Evolutionary conservation across 2,113 vertebrate species (phyloP).

Genomic region (Thunnus thynnus): DNA sequence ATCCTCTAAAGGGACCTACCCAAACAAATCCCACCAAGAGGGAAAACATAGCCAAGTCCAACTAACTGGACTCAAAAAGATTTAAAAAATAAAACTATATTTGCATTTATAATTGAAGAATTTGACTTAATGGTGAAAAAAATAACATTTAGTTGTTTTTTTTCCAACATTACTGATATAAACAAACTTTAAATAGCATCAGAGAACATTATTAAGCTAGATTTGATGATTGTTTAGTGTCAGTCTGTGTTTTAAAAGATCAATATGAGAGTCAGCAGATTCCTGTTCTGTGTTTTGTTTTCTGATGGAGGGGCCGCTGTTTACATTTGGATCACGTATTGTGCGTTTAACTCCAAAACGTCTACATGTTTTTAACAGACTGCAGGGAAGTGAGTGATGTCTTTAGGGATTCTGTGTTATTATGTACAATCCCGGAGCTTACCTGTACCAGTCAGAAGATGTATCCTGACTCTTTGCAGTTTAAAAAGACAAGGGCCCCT

Average conservation of each 20-base stretch:
- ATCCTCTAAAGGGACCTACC: too few species aligned
- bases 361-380: not conserved
- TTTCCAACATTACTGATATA: too few species aligned
- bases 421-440: not conserved
- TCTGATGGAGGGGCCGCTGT: not conserved
- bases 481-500: slow-evolving; percentile 37
- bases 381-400: slow-evolving; percentile 6
- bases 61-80: too few species aligned
- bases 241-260: not conserved
- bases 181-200: not conserved
- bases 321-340: slow-evolving; percentile 7
- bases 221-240: not conserved
- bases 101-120: too few species aligned
- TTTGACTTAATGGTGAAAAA: not conserved
- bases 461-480: slow-evolving; percentile 37
- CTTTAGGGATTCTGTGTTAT: slow-evolving; percentile 17
- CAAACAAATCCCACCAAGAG: too few species aligned
- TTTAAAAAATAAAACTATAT: too few species aligned
- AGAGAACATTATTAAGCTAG: too few species aligned
- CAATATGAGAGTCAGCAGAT: not conserved
- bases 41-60: too few species aligned
- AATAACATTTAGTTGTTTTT: not conserved
- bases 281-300: not conserved
- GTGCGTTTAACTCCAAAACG: not conserved
- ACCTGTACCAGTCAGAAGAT: slow-evolving; percentile 20